Evolutionary conservation across 1,140 invertebrate genomes (phyloP).

Genomic region (Eciton burchellii): DNA sequence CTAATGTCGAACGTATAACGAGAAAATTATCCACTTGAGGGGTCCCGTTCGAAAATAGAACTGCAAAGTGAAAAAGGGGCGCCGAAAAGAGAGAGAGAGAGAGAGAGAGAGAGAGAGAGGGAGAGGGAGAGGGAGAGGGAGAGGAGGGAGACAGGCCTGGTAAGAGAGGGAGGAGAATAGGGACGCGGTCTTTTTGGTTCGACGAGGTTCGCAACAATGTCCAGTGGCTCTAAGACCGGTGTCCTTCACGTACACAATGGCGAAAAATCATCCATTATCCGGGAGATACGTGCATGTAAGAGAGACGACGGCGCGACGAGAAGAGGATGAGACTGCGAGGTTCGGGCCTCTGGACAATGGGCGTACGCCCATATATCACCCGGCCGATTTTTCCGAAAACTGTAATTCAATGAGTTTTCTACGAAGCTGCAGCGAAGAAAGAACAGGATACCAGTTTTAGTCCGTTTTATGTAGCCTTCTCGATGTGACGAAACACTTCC

Average conservation of each 20-base stretch:
- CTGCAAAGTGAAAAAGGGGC: conserved; percentile 15
- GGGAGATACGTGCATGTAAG: conserved; percentile 47
- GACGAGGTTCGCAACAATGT: conserved; percentile 80
- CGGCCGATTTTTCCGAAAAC: conserved; percentile 80
- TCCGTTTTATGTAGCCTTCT: conserved; percentile 47
- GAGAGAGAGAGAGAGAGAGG: background rate
- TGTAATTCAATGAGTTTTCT: conserved; percentile 78
- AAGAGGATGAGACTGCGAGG: conserved; percentile 42
- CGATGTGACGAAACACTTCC: conserved; percentile 36
- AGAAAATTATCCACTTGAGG: conserved; percentile 85
- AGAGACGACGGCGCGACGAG: conserved; percentile 38
- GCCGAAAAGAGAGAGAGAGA: conserved; percentile 8
- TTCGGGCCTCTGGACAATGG: conserved; percentile 79
- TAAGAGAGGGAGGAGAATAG: conserved; percentile 13
- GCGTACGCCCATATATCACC: conserved; percentile 84
- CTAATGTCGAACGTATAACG: conserved; percentile 83
- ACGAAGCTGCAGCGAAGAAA: conserved; percentile 63
- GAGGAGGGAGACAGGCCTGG: background rate
- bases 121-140: conserved; percentile 7
- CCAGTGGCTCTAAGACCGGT: conserved; percentile 71
- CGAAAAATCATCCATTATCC: conserved; percentile 86
- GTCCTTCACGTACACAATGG: conserved; percentile 80
- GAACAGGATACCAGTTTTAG: conserved; percentile 31
- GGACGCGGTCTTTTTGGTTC: conserved; percentile 71
- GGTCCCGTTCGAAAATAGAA: conserved; percentile 66